Evolutionary conservation across 2,113 vertebrate species (phyloP).

Genomic region (Anhinga rufa): DNA sequence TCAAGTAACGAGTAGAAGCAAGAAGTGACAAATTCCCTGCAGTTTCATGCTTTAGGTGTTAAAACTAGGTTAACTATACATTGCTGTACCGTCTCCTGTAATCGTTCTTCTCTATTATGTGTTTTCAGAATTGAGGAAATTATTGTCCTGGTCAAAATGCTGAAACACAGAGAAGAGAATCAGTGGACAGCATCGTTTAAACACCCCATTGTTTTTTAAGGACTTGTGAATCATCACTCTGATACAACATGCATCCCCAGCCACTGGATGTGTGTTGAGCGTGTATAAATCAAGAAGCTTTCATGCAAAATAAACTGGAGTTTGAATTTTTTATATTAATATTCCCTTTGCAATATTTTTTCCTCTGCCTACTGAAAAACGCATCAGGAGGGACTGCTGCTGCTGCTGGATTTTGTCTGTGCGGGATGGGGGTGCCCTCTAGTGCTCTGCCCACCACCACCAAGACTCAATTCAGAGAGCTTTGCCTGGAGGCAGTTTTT

Average conservation of each 20-base stretch:
- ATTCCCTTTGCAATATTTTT: not conserved
- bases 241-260: rapidly evolving
- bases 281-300: not conserved
- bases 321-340: not conserved
- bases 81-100: not conserved
- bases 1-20: not conserved
- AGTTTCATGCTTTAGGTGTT: not conserved
- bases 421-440: slow-evolving; percentile 40
- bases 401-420: not conserved
- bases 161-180: not conserved
- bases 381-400: not conserved
- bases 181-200: not conserved
- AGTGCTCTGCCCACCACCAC: not conserved
- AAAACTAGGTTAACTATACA: not conserved
- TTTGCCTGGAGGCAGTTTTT: not conserved
- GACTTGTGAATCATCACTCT: not conserved
- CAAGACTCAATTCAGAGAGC: rapidly evolving
- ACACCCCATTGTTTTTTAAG: not conserved
- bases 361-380: not conserved
- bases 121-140: not conserved
- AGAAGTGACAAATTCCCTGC: not conserved
- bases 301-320: not conserved
- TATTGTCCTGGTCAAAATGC: not conserved
- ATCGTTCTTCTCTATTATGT: not conserved
- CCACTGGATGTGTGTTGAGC: not conserved